Base-by-base conservation (phyloP, 2,888 invertebrate genomes). In the Polydrusus pterygomalis region DNA sequence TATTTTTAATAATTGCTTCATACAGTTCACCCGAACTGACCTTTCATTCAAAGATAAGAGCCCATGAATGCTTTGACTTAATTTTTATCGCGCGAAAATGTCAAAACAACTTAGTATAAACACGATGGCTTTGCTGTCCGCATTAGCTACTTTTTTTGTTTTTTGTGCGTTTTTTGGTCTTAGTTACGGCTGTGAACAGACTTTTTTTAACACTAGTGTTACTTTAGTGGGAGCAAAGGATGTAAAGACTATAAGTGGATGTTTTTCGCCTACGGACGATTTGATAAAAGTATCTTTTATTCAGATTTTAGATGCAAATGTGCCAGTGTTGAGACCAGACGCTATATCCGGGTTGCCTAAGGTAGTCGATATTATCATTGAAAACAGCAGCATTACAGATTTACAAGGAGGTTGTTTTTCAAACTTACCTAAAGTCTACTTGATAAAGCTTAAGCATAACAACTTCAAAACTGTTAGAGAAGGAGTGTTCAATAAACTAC, bases 211-310 rank as follows among this genome's bases (percentile, higher is more conserved):
- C 68, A 82, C 82, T 9, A 82, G 82, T 13, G 84, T 86, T 10
- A 86, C 85, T 1, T 76, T 85, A 20, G 82, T 80, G 18, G 85
- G 86, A 58, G 84, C 82, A 6, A 83, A 83, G 58, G 83, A 83
- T 34, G 67, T 83, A 9, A 83, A 83, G 71, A 80, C 78, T 15
- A 82, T 86, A 17, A 82, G 80, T 40, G 86, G 86, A 25, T 85
- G 86, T 78, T 83, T 86, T 60, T 81, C 83, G 54, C 84, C 84
- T 2, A 79, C 70, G 62, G 76, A 84, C 64, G 77, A 80, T 9
- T 69, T 86, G 18, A 80, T 84, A 58, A 84, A 83, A 77, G 83
- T 84, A 7, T 83, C 84, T 2, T 83, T 82, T 62, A 82, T 86
- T 13, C 85, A 85, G 72, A 82, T 86, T 11, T 80, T 84, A n/a